Evolutionary conservation across 1,140 invertebrate species (phyloP).

Genomic region (Theocolax elegans): DNA sequence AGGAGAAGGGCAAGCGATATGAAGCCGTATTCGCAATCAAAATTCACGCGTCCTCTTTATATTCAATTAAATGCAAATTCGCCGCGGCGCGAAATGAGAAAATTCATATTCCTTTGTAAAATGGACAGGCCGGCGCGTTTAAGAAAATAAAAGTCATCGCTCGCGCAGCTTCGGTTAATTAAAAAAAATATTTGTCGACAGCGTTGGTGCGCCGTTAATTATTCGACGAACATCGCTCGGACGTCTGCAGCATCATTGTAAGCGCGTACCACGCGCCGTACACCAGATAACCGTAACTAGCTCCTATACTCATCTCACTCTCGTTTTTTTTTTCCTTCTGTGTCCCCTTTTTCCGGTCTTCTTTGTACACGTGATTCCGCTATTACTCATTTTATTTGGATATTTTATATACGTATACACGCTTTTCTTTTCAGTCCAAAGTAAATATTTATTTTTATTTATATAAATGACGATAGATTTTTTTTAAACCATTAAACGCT

Average conservation of each 20-base stretch:
- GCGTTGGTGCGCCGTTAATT: constrained; percentile 10
- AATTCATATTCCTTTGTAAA: constrained; percentile 31
- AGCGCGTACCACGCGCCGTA: neutral
- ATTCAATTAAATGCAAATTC: constrained; percentile 40
- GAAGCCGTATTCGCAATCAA: neutral
- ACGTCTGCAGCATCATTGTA: neutral
- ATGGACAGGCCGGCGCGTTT: neutral
- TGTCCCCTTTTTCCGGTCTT: no score
- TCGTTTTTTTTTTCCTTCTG: no score
- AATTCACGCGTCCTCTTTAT: constrained; percentile 11
- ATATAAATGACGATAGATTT: no score
- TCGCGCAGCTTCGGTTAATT: neutral
- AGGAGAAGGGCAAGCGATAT: no score
- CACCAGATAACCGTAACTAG: neutral
- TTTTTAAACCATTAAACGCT: no score
- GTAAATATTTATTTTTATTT: no score
- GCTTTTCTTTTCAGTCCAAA: no score
- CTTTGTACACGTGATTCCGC: no score
- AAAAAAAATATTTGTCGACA: constrained; percentile 36
- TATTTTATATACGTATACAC: no score
- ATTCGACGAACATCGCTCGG: neutral
- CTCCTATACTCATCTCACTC: neutral
- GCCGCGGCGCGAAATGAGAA: constrained; percentile 10
- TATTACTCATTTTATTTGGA: no score
- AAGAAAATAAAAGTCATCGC: constrained; percentile 31